Percentiles rank a stretch among this genome's conserved stretches.
These are phyloP conservation scores for Drosophila anomelani DNA, from an alignment of 2,888 invertebrate species.

Conservation along the genomic window DNA sequence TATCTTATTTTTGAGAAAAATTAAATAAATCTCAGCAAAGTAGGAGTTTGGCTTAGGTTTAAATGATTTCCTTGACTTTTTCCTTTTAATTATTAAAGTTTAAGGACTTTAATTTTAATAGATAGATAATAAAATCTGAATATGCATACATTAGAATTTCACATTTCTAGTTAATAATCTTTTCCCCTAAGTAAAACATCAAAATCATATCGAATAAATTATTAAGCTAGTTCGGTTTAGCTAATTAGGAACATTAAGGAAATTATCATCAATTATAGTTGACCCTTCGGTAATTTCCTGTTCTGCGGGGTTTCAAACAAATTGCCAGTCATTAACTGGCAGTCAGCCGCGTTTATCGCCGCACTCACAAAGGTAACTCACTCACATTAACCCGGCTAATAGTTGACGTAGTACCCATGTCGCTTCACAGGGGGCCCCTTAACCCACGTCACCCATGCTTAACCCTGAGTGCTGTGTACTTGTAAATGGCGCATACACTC, in stretches of 20 bases:
- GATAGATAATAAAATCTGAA: too few relatives aligned
- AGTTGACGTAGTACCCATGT: slow-evolving; percentile 11
- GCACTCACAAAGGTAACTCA: slow-evolving; percentile 19
- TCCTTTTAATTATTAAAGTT: neutral
- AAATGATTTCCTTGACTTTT: neutral
- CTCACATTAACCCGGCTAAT: slow-evolving; percentile 33
- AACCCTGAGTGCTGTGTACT: neutral
- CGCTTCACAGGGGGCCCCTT: neutral
- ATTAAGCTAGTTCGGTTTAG: neutral
- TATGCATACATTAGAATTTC: neutral
- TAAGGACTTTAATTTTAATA: too few relatives aligned
- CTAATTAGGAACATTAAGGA: slow-evolving; percentile 31
- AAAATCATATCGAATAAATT: neutral
- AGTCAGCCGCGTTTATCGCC: slow-evolving; percentile 11
- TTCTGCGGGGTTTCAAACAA: slow-evolving; percentile 15
- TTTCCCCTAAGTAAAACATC: neutral
- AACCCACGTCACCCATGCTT: neutral
- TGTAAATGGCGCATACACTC: slow-evolving; percentile 21
- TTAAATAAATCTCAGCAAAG: neutral
- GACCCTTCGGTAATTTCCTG: slow-evolving; percentile 35
- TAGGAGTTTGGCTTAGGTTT: too few relatives aligned
- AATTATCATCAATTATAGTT: slow-evolving; percentile 49
- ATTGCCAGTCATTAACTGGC: slow-evolving; percentile 48
- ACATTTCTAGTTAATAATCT: neutral
- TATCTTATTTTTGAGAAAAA: neutral